Evolutionary conservation across 2,888 invertebrate species (phyloP).

Genomic region (Danaus chrysippus): DNA sequence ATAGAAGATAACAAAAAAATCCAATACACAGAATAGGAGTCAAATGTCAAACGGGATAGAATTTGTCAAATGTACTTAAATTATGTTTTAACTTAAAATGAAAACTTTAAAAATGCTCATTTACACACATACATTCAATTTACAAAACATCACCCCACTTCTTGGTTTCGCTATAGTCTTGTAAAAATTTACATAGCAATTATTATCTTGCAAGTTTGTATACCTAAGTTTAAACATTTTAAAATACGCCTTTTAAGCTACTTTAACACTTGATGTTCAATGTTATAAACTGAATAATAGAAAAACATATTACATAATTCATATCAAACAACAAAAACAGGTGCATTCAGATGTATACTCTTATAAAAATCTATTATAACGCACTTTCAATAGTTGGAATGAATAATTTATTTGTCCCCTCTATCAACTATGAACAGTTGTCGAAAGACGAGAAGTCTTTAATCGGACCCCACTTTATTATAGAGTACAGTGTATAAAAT

Average conservation of each 20-base stretch:
- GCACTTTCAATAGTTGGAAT: conserved; percentile 71
- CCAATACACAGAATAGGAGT: no score
- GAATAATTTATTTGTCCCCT: conserved; percentile 68
- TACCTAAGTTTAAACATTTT: no score
- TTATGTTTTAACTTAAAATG: no score
- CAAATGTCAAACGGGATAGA: no score
- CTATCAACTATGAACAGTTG: conserved; percentile 61
- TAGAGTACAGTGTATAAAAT: conserved; percentile 54
- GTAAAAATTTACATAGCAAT: no score
- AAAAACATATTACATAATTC: conserved; percentile 4
- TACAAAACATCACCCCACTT: no score
- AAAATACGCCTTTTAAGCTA: not conserved
- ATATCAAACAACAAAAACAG: conserved; percentile 52
- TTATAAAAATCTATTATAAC: conserved; percentile 64
- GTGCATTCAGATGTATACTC: conserved; percentile 46
- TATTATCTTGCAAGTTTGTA: no score
- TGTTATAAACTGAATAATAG: conserved; percentile 1
- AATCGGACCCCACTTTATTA: conserved; percentile 70
- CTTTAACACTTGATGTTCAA: conserved; percentile 3
- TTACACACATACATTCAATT: no score
- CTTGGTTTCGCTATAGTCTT: no score
- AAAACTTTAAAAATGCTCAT: no score
- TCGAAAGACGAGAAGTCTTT: conserved; percentile 72
- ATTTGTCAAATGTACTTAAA: no score
- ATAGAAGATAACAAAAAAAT: no score